Conservation (phyloP, 2,888 invertebrate genomes). For the Parascotia fuliginaria region DNA sequence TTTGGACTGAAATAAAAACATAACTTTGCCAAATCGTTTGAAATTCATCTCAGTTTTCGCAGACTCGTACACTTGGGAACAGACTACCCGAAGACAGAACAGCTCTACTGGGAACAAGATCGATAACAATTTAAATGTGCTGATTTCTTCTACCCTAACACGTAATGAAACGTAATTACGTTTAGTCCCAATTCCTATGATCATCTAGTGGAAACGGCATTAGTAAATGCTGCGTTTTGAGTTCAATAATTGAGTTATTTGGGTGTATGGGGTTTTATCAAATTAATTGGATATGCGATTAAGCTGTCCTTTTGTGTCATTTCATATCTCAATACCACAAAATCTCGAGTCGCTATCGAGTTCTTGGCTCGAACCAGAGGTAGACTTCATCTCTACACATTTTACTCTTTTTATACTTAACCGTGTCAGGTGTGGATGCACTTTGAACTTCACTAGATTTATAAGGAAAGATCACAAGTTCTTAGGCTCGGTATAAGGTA, state of each 20-base stretch:
- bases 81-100: conserved; percentile 33
- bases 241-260: conserved; percentile 34
- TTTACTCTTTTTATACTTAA: no score
- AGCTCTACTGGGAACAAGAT: conserved; percentile 51
- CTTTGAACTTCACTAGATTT: no score
- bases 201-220: conserved; percentile 23
- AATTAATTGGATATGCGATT: neutral
- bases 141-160: conserved; percentile 62
- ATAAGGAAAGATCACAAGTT: no score
- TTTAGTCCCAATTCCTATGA: conserved; percentile 49
- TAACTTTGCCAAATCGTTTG: conserved; percentile 40
- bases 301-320: neutral
- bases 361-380: no score
- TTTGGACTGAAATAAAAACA: conserved; percentile 17
- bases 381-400: no score
- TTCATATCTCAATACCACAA: neutral
- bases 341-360: no score
- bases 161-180: conserved; percentile 75
- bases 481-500: no score
- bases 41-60: conserved; percentile 50
- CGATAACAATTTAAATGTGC: conserved; percentile 60
- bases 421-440: no score
- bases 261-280: neutral
- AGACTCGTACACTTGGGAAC: conserved; percentile 32
- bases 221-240: conserved; percentile 34